phyloP scores from a whole-genome alignment of 2,113 vertebrate genomes.

The Brachyhypopomus occidentalis region DNA sequence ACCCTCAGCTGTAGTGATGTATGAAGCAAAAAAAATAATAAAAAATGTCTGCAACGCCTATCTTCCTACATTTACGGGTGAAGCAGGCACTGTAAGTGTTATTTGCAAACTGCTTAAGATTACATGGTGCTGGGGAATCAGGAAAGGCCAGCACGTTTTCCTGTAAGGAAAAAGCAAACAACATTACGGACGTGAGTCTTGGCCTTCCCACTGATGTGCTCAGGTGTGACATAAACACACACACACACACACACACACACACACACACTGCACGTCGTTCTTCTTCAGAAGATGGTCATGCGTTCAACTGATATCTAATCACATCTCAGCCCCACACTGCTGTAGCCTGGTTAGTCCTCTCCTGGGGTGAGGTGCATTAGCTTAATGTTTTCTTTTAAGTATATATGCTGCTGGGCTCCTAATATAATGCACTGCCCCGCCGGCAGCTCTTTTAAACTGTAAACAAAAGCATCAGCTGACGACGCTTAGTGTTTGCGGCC shows the following conservation, averaged over 20 bases:
- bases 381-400: constrained; percentile 23
- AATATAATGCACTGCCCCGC: constrained; percentile 11
- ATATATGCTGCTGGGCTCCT: not conserved
- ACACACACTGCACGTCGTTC: not conserved
- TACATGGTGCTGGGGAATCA: too few species aligned
- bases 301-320: constrained; percentile 27
- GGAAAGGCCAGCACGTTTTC: not conserved
- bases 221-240: too few species aligned
- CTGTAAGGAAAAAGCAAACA: too few species aligned
- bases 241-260: too few species aligned
- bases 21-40: too few species aligned
- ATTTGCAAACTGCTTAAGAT: too few species aligned
- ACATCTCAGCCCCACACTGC: not conserved
- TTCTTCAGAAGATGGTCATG: not conserved
- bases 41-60: too few species aligned
- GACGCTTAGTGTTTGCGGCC: not conserved
- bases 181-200: too few species aligned
- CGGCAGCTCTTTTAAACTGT: not conserved
- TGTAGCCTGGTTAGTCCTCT: not conserved
- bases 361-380: not conserved
- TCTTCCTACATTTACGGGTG: too few species aligned
- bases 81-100: too few species aligned
- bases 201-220: too few species aligned
- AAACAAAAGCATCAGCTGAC: not conserved
- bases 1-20: too few species aligned